Percentiles rank a stretch among this genome's conserved stretches.
These are phyloP conservation scores for Ecdyonurus torrentis DNA, from an alignment of 2,888 invertebrate genomes.

Conservation along the genomic window DNA sequence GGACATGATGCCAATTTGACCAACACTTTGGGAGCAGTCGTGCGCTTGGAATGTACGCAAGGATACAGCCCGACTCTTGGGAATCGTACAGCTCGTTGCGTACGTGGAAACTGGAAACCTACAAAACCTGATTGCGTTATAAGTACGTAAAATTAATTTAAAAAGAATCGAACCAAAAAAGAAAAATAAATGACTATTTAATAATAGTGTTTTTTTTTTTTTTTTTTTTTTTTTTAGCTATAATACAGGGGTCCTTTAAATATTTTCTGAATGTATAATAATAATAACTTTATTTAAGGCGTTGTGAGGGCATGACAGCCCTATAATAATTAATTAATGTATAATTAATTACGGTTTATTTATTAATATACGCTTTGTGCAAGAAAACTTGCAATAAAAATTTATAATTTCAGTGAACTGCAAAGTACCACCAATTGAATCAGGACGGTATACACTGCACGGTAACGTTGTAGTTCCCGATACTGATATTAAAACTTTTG, in stretches of 20 bases:
- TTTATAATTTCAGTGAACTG: constrained; percentile 63
- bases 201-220: too few species aligned
- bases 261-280: too few species aligned
- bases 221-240: too few species aligned
- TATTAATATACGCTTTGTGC: too few species aligned
- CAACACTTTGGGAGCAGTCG: constrained; percentile 55
- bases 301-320: too few species aligned
- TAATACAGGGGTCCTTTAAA: too few species aligned
- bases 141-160: constrained; percentile 34
- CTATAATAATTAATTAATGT: too few species aligned
- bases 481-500: neutral
- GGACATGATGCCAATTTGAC: constrained; percentile 53
- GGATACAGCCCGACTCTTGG: constrained; percentile 61
- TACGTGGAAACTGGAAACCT: constrained; percentile 72
- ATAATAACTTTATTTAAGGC: too few species aligned
- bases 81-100: constrained; percentile 64
- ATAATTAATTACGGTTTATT: too few species aligned
- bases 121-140: constrained; percentile 63
- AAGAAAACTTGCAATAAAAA: too few species aligned
- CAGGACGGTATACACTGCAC: constrained; percentile 46
- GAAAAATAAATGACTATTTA: too few species aligned
- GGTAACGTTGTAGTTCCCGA: neutral
- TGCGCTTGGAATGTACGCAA: constrained; percentile 56
- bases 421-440: constrained; percentile 47
- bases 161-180: too few species aligned